Percentiles rank a stretch among this genome's conserved stretches.
These are phyloP conservation scores for Penaeus monodon DNA, from an alignment of 2,888 invertebrate genomes.

Conservation along the genomic window DNA sequence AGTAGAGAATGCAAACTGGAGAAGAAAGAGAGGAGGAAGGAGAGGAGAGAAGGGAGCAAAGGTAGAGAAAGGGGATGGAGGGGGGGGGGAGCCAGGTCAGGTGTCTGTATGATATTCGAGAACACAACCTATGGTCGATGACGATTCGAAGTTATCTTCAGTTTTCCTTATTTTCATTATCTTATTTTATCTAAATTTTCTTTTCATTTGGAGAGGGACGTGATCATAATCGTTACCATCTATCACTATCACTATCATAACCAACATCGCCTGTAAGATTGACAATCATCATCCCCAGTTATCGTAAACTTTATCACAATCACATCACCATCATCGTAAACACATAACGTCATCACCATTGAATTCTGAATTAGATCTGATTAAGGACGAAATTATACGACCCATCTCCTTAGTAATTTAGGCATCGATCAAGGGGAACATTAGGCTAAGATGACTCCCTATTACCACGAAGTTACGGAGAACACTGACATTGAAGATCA, in stretches of 20 bases:
- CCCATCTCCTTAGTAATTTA: neutral
- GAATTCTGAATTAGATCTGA: neutral
- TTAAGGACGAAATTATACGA: neutral
- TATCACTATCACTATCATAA: neutral
- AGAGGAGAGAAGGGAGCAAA: neutral
- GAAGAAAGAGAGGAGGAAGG: neutral
- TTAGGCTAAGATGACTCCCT: no score
- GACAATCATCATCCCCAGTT: neutral
- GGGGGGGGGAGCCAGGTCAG: neutral
- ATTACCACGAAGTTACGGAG: no score
- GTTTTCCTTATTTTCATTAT: no score
- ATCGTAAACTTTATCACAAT: neutral
- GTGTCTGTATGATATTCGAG: no score
- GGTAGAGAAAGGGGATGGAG: neutral
- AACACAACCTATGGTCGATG: no score
- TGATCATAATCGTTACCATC: neutral
- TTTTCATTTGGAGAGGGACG: neutral
- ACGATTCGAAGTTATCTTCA: no score
- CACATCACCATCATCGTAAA: neutral
- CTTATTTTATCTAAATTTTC: no score
- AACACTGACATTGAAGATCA: no score
- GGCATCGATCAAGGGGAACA: no score
- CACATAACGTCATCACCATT: neutral
- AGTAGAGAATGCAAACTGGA: neutral
- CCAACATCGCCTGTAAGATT: neutral